These are phyloP conservation scores for Chionis minor DNA, from an alignment of 2,113 vertebrate species.

Conservation along the genomic window DNA sequence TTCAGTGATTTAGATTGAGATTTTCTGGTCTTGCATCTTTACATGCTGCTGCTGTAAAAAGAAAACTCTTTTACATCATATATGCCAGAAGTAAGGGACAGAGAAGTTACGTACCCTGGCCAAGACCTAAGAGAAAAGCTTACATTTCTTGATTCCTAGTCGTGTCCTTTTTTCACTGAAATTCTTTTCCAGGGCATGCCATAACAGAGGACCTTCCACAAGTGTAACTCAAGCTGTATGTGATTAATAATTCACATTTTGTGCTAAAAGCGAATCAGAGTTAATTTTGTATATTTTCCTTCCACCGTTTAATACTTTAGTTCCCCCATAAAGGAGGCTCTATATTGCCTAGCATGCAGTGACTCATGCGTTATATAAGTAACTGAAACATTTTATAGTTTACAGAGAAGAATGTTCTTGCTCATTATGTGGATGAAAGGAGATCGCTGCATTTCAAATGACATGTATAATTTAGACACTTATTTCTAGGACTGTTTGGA, in stretches of 20 bases:
- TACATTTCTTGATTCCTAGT: background rate
- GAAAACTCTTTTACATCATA: background rate
- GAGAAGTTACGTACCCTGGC: background rate
- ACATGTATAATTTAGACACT: constrained; percentile 66
- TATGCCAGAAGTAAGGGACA: background rate
- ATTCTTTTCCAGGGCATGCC: background rate
- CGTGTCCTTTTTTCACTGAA: background rate
- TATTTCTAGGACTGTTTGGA: constrained; percentile 58
- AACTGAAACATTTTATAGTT: background rate
- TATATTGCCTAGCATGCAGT: background rate
- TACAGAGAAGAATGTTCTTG: constrained; percentile 38
- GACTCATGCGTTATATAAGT: constrained; percentile 48
- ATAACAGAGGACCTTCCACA: background rate
- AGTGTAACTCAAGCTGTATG: background rate
- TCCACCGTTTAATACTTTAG: background rate
- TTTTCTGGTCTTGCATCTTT: background rate
- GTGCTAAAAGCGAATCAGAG: constrained; percentile 19
- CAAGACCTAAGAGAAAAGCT: background rate
- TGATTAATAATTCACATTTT: constrained; percentile 37
- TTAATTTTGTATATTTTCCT: constrained; percentile 43
- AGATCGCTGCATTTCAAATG: constrained; percentile 53
- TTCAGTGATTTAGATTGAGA: background rate
- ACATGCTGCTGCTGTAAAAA: background rate
- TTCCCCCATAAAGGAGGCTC: background rate
- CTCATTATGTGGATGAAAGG: constrained; percentile 61